Evolutionary conservation across 1,140 invertebrate species (phyloP).

Genomic region (Macrobrachium rosenbergii): DNA sequence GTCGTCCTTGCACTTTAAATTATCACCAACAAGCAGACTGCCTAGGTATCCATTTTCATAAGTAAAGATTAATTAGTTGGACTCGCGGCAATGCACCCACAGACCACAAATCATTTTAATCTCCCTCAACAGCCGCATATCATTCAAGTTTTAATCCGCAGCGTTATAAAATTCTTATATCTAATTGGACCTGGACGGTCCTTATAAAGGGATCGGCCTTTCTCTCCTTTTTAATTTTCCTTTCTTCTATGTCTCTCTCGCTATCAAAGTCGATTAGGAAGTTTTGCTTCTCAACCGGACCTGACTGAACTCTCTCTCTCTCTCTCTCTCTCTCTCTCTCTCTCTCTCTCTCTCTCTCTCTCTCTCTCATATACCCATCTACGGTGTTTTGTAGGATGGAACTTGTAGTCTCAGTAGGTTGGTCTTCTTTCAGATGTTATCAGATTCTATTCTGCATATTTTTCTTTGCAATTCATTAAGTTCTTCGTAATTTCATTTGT

Average conservation of each 20-base stretch:
- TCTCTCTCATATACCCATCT: too few species aligned
- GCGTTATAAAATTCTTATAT: conserved; percentile 49
- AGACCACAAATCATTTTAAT: conserved; percentile 59
- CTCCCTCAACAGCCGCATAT: conserved; percentile 54
- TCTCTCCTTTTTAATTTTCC: neutral
- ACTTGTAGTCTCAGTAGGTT: too few species aligned
- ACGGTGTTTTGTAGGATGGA: too few species aligned
- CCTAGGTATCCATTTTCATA: conserved; percentile 55
- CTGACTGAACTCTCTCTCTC: too few species aligned
- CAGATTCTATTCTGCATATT: too few species aligned
- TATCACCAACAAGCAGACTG: conserved; percentile 24
- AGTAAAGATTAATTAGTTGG: conserved; percentile 59
- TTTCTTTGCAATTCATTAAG: too few species aligned
- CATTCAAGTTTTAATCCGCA: conserved; percentile 58
- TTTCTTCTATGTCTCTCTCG: conserved; percentile 17
- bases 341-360: too few species aligned
- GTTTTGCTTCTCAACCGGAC: too few species aligned
- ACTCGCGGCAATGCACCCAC: conserved; percentile 47
- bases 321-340: too few species aligned
- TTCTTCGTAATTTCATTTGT: too few species aligned
- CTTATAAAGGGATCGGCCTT: conserved; percentile 13
- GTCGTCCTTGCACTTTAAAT: conserved; percentile 15
- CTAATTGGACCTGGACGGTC: conserved; percentile 54
- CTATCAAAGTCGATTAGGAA: neutral
- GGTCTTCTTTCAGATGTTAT: too few species aligned